Evolutionary conservation across 2,797 vertebrate genomes (phyloP).

Genomic region (Apodemus agrarius): DNA sequence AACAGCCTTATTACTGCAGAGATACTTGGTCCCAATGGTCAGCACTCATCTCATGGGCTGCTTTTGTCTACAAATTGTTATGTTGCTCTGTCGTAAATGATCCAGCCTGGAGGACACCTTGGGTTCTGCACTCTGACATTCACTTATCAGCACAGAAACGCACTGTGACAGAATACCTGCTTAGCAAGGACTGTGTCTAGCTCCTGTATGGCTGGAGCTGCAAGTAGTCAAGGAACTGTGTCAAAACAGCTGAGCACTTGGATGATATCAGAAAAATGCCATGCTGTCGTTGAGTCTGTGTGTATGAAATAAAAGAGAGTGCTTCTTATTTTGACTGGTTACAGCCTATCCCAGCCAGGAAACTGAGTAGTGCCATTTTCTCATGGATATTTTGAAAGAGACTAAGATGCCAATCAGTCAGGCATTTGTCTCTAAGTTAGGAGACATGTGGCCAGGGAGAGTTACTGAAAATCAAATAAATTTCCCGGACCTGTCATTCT

Average conservation of each 20-base stretch:
- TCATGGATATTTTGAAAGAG: neutral
- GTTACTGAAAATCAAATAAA: slow-evolving; percentile 6
- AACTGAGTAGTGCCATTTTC: slow-evolving; percentile 18
- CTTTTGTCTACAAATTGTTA: slow-evolving; percentile 52
- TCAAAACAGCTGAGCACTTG: slow-evolving; percentile 8
- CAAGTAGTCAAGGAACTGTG: neutral
- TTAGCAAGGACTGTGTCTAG: neutral
- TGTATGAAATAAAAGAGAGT: slow-evolving; percentile 7
- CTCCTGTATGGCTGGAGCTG: neutral
- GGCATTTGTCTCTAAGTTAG: neutral
- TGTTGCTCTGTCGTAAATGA: neutral
- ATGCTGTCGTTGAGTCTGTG: neutral
- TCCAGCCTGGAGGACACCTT: neutral
- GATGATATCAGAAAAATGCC: neutral
- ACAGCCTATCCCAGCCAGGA: neutral
- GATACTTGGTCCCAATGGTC: neutral
- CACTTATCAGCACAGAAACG: neutral
- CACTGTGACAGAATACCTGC: neutral
- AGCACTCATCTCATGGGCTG: slow-evolving; percentile 32
- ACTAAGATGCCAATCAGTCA: neutral
- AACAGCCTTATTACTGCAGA: slow-evolving; percentile 47
- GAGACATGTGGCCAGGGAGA: neutral
- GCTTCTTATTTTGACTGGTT: neutral
- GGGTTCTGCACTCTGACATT: slow-evolving; percentile 47
- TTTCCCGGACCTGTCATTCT: neutral